A percentile compares a stretch with the other conserved stretches of the same genome.
These are phyloP conservation scores for Pelochelys cantorii DNA, from an alignment of 2,797 vertebrate species.

Conservation along the genomic window DNA sequence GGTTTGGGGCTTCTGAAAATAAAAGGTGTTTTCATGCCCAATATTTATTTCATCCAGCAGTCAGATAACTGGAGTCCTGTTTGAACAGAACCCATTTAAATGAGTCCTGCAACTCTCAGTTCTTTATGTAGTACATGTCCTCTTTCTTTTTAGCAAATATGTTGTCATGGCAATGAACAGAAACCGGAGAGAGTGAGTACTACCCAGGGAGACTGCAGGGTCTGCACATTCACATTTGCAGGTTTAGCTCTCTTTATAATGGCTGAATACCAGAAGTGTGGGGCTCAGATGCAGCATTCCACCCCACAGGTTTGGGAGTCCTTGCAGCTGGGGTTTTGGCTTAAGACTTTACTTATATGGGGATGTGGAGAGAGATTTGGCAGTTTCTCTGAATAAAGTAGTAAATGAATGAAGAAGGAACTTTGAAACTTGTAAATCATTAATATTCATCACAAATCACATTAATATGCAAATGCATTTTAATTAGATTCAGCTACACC, in stretches of 20 bases:
- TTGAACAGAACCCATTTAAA: neutral
- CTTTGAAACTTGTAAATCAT: neutral
- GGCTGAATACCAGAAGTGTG: neutral
- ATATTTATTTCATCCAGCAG: neutral
- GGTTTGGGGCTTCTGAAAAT: neutral
- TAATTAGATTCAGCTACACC: slow-evolving; percentile 13
- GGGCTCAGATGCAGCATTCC: neutral
- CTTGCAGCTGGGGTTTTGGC: neutral
- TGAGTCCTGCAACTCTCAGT: neutral
- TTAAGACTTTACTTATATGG: neutral
- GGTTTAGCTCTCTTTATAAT: neutral
- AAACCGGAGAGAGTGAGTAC: neutral
- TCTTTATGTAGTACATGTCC: neutral
- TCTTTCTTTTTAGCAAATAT: neutral
- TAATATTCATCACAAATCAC: neutral
- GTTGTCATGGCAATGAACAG: neutral
- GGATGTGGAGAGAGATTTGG: neutral
- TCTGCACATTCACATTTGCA: neutral
- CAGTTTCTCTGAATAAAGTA: neutral
- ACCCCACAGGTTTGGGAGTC: neutral
- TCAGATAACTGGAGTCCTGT: neutral
- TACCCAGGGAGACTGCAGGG: neutral
- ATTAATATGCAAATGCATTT: slow-evolving; percentile 16
- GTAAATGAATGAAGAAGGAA: neutral
- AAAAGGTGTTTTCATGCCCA: neutral